Percentiles rank a stretch among this genome's conserved stretches.
Evolutionary conservation across 2,113 vertebrate genomes (phyloP).

Genomic region (Bothrops jararaca): DNA sequence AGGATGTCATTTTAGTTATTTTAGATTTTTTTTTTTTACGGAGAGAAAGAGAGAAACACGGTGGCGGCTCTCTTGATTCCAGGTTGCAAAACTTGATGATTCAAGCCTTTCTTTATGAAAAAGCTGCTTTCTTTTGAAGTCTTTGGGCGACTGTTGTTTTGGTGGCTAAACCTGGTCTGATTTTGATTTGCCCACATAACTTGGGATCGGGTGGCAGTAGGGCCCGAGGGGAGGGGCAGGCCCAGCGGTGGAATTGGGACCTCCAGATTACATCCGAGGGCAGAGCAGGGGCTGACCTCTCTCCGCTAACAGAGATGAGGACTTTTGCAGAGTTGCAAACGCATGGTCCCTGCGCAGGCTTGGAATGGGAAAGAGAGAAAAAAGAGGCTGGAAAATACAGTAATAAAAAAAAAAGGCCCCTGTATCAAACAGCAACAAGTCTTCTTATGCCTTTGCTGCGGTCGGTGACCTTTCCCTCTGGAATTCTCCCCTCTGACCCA

Average conservation of each 20-base stretch:
- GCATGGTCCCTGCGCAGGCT: background rate
- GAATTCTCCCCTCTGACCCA: slow-evolving; percentile 79
- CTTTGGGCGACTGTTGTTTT: fast-evolving
- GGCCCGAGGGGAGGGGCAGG: background rate
- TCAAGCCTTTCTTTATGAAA: fast-evolving
- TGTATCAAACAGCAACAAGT: slow-evolving; percentile 78
- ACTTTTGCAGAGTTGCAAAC: background rate
- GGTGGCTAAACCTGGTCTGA: background rate
- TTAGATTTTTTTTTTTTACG: background rate
- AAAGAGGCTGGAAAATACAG: slow-evolving; percentile 53
- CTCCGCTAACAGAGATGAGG: background rate
- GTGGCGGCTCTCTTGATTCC: background rate
- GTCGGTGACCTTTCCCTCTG: slow-evolving; percentile 76
- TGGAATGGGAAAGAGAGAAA: background rate
- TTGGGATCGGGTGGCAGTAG: fast-evolving
- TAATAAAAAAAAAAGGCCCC: slow-evolving; percentile 66
- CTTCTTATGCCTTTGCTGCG: slow-evolving; percentile 55
- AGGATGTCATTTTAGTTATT: background rate
- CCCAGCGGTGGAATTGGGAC: background rate
- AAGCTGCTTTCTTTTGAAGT: background rate
- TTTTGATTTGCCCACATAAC: slow-evolving; percentile 11
- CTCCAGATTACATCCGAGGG: background rate
- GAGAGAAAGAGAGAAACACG: background rate
- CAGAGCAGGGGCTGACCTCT: background rate
- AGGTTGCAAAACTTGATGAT: fast-evolving